Base-by-base conservation (phyloP, 2,113 vertebrate genomes). In the Phoxinus phoxinus region DNA sequence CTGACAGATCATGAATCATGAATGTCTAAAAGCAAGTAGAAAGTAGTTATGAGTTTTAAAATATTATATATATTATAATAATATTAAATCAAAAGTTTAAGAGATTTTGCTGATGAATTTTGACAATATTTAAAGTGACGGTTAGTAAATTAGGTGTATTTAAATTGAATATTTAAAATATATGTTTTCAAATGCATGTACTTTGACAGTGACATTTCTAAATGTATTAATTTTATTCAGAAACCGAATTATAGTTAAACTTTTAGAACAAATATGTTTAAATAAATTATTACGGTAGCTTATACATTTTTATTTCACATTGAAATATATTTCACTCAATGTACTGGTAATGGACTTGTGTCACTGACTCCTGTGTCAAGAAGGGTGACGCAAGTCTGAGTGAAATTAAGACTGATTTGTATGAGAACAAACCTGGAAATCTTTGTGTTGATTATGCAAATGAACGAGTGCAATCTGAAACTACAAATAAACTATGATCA, bases 401-500 rank as follows among this genome's bases (percentile, higher is more conserved):
- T 77, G 17, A 61, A 6, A 25, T 79, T 46, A 2, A 51, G 3
- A 41, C 17, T 76, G 13, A 12, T 23, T 15, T 78, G 27, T 23
- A n/a, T 41, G 7, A 41, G 8, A 41, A 41, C 37, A 41, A 41
- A 9, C 37, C 37, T 41, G 8, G 1, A 41, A 0, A 9, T 41
- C 9, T 41, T 41, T 41, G 41, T 9, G 8, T 41, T 41, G 41
- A 2, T 41, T 41, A 41, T 41, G 41, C 8, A 41, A 41, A 41
- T 41, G 41, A 41, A 9, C 23, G 0, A 58, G 30, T 78, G 72
- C 4, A 8, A 75, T 73, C 21, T 23, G 35, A 71, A 41, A 41
- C 32, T 71, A 37, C 67, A 41, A 73, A 73, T 46, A 48, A 74
- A 74, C 72, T 25, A 4, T 27, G n/a, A 74, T 76, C 15, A 76